Percentiles rank a stretch among this genome's conserved stretches.
These are phyloP conservation scores for Trachelus stipa DNA, from an alignment of 2,888 invertebrate genomes.

Conservation along the genomic window DNA sequence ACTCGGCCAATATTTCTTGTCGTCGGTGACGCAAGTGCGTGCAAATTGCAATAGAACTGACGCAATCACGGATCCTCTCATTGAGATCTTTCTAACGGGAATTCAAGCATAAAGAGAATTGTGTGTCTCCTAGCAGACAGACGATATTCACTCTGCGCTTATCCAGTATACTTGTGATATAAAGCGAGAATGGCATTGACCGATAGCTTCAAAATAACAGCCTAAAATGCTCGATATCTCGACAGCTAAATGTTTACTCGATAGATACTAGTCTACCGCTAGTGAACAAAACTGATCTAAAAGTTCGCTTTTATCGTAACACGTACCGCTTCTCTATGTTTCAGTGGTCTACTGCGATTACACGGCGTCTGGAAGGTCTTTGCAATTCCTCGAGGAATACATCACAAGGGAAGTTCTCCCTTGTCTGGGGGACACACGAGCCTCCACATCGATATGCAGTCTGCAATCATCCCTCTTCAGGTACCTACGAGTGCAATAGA, in stretches of 20 bases:
- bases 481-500: constrained; percentile 63
- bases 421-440: constrained; percentile 85
- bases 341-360: constrained; percentile 90
- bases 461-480: constrained; percentile 89
- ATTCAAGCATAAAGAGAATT: not conserved
- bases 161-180: not conserved
- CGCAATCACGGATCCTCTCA: not conserved
- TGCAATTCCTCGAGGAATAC: constrained; percentile 89
- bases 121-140: not conserved
- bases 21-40: not conserved
- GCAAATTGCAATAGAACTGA: not conserved
- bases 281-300: not conserved
- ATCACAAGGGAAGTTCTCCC: constrained; percentile 83
- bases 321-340: constrained; percentile 53
- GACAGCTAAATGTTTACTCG: not conserved
- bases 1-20: not conserved
- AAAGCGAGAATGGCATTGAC: not conserved
- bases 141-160: not conserved
- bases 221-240: not conserved
- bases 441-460: constrained; percentile 86
- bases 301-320: not conserved
- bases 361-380: constrained; percentile 84
- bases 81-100: not conserved
- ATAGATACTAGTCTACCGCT: not conserved
- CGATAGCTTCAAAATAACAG: not conserved